phyloP scores from a whole-genome alignment of 2,888 invertebrate species.

The Mayetiola destructor region DNA sequence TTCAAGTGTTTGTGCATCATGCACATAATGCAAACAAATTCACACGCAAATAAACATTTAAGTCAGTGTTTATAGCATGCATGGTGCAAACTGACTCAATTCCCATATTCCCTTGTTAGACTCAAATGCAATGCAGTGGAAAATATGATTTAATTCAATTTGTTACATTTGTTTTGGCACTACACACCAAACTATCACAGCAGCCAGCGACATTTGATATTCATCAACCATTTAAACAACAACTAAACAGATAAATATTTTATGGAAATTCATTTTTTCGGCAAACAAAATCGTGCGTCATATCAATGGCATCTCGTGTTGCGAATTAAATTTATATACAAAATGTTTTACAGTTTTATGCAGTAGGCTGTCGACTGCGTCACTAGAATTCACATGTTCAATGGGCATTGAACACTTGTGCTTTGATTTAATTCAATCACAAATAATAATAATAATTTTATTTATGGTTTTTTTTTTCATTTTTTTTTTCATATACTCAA shows the following conservation, averaged over 20 bases:
- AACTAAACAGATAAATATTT: too few relatives aligned
- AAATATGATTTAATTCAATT: slow-evolving; percentile 3
- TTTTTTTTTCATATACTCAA: too few relatives aligned
- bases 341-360: neutral
- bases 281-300: too few relatives aligned
- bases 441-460: too few relatives aligned
- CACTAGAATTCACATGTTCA: neutral
- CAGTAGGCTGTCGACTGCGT: neutral
- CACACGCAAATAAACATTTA: neutral
- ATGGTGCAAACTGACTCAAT: neutral
- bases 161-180: neutral
- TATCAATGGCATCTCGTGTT: neutral
- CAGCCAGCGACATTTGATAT: too few relatives aligned
- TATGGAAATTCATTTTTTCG: too few relatives aligned
- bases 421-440: neutral
- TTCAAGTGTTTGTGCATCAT: neutral
- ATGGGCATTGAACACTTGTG: neutral
- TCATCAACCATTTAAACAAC: too few relatives aligned
- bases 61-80: too few relatives aligned
- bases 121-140: neutral
- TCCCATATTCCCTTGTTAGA: neutral
- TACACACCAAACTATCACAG: too few relatives aligned
- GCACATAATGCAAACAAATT: neutral
- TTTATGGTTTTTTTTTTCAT: neutral
- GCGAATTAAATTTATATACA: neutral